These are phyloP conservation scores for Odocoileus virginianus DNA, from an alignment of 2,113 vertebrate species.

Conservation along the genomic window DNA sequence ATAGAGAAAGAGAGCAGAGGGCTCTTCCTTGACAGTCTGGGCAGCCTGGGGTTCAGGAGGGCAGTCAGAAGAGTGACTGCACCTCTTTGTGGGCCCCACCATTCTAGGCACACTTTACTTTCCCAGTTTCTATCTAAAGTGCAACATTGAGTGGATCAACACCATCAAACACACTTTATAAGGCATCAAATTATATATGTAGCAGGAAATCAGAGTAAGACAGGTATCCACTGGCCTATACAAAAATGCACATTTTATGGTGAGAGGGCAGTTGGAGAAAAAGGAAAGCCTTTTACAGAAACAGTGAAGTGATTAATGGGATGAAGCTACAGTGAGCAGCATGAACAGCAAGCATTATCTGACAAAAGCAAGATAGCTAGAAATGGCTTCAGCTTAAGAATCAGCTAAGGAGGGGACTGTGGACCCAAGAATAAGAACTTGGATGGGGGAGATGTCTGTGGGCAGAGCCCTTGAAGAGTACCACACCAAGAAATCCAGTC, in stretches of 20 bases:
- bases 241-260: neutral
- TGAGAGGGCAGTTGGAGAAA: neutral
- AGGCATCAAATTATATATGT: neutral
- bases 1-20: neutral
- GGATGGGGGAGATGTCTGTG: neutral
- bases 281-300: neutral
- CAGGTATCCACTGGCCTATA: too few relatives aligned
- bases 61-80: neutral
- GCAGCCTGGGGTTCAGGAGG: neutral
- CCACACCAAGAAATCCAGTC: neutral
- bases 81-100: neutral
- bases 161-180: neutral
- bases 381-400: neutral
- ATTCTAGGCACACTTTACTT: neutral
- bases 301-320: neutral
- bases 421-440: neutral
- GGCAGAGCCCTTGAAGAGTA: neutral
- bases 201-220: neutral
- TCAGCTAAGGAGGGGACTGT: neutral
- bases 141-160: neutral
- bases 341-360: neutral
- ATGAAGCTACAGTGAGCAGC: neutral
- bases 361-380: neutral
- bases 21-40: neutral
- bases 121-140: neutral